Percentiles rank a stretch among this genome's conserved stretches.
Evolutionary conservation across 2,888 invertebrate genomes (phyloP).

Genomic region (Hylaea fasciaria): DNA sequence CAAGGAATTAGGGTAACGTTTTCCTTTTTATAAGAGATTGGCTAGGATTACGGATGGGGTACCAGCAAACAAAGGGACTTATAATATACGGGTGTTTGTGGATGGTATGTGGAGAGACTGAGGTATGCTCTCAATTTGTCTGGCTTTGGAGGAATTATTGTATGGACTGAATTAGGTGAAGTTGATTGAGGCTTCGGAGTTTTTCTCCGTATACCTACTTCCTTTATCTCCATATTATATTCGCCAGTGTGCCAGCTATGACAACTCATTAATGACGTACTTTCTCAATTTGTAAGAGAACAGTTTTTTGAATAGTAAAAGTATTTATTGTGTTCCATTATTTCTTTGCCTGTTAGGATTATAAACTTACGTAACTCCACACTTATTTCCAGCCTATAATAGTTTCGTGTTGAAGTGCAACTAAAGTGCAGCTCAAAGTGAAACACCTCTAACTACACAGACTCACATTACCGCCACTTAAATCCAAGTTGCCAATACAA

Average conservation of each 20-base stretch:
- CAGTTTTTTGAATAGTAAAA: too few species aligned
- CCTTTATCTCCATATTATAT: not conserved
- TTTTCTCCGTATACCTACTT: not conserved
- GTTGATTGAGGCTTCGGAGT: not conserved
- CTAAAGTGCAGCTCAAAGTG: too few species aligned
- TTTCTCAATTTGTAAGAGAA: too few species aligned
- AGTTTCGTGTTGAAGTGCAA: too few species aligned
- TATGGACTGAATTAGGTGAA: conserved; percentile 2
- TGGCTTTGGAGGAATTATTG: conserved; percentile 16
- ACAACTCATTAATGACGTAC: too few species aligned
- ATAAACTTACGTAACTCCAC: too few species aligned
- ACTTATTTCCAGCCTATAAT: too few species aligned
- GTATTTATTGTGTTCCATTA: too few species aligned
- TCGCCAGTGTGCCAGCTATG: too few species aligned
- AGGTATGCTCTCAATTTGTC: conserved; percentile 31
- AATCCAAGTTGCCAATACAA: not conserved
- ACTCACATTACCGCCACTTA: not conserved
- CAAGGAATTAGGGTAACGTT: conserved; percentile 52
- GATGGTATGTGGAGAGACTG: conserved; percentile 15
- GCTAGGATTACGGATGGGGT: conserved; percentile 58
- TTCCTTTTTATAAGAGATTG: conserved; percentile 66
- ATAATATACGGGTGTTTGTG: conserved; percentile 38
- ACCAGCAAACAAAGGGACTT: conserved; percentile 57
- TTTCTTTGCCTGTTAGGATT: too few species aligned
- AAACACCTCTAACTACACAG: too few species aligned